Base-by-base conservation (phyloP, 2,113 vertebrate genomes). In the Amphilophus citrinellus region DNA sequence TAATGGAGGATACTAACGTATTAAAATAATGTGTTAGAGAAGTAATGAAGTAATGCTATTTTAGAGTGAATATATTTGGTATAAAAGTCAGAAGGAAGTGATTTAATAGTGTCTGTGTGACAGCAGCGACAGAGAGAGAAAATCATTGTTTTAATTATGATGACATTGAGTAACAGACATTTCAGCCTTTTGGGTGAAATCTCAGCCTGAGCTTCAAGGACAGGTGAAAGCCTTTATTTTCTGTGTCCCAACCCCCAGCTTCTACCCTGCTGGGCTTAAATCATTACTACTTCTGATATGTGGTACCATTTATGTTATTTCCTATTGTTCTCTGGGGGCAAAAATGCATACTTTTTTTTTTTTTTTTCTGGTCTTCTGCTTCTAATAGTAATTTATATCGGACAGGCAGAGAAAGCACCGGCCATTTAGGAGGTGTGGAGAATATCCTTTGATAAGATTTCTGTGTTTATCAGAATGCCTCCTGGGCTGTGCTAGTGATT, bases 41-140 rank as follows among this genome's bases (percentile, higher is more conserved):
- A 18, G 50, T 18, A 53, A 24, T 44, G 7, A 24, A 24, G 7
- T 66, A 9, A 66, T 22, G 0, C 1, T 14, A 24, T 39, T 11
- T 22, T 39, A 37, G 10, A 22, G 39, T 20, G 39, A 37, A 39
- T 65, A 47, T 47, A 27, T 68, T 27, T 47, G 22, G 39, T 37
- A 0, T 63, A 37, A 62, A 62, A 62, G 17, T 20, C 0, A 1
- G 30, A 35, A 62, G 61, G 0, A 62, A 17, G 20, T 66, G 39
- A 66, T 66, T 0, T 27, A 39, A 44, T 2, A 27, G 39, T 1
- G 63, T 1, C 10, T 3, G 42, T 47, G 39, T 68, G 22, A 2
- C 8, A 71, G 65, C 39, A 50, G 30, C 0, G 8, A 18, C 15
- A 1, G 14, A 10, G 44, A 10, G 44, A 14, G 11, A 50, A 18